Conservation (phyloP, 1,140 invertebrate species). For the Magallana angulata region DNA sequence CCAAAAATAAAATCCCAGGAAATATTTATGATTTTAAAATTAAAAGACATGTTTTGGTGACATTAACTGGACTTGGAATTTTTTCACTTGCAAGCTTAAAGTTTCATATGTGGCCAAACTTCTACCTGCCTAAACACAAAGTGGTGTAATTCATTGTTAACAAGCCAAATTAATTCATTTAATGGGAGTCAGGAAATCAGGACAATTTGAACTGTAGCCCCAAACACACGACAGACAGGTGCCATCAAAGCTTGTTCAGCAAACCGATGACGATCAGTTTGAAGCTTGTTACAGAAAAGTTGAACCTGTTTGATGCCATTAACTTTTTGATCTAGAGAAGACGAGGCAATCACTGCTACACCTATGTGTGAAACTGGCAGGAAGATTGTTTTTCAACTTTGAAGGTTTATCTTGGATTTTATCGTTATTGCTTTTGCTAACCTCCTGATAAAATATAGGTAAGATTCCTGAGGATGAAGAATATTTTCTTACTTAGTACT, state of each 20-base stretch:
- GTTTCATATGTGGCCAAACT: too few species aligned
- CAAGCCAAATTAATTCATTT: too few species aligned
- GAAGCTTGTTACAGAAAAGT: neutral
- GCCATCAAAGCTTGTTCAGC: neutral
- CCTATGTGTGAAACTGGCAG: slow-evolving; percentile 20
- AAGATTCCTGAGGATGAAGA: slow-evolving; percentile 20
- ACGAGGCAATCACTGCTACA: slow-evolving; percentile 20
- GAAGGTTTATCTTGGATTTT: slow-evolving; percentile 36
- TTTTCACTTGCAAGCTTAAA: too few species aligned
- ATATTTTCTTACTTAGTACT: slow-evolving; percentile 23
- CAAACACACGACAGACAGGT: neutral
- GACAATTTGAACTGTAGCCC: neutral
- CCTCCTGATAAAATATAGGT: slow-evolving; percentile 25
- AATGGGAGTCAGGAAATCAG: too few species aligned
- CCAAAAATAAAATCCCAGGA: too few species aligned
- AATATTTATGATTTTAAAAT: too few species aligned
- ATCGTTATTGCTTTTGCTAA: slow-evolving; percentile 34
- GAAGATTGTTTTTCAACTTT: slow-evolving; percentile 38
- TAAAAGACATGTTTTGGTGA: too few species aligned
- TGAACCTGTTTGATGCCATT: neutral
- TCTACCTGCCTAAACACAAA: too few species aligned
- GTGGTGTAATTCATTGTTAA: too few species aligned
- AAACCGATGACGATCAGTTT: slow-evolving; percentile 16
- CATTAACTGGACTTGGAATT: too few species aligned
- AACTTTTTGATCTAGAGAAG: slow-evolving; percentile 1